Evolutionary conservation across 2,888 invertebrate species (phyloP).

Genomic region (Autographa gamma): DNA sequence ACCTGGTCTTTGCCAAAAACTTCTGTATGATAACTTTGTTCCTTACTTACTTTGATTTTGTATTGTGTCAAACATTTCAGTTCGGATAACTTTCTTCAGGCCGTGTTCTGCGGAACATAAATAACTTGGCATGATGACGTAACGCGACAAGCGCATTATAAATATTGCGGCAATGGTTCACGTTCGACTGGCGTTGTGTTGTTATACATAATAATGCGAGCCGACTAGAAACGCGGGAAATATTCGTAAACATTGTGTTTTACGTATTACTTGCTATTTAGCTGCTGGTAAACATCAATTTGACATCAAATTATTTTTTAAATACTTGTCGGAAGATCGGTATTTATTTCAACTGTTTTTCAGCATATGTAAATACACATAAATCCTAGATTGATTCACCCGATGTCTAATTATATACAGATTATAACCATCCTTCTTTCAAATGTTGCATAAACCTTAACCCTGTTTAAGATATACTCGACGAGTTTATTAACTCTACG

Average conservation of each 20-base stretch:
- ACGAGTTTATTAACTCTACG: too few species aligned
- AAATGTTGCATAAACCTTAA: too few species aligned
- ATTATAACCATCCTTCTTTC: too few species aligned
- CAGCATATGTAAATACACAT: too few species aligned
- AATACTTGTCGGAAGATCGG: not conserved
- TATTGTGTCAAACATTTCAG: not conserved
- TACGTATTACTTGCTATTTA: not conserved
- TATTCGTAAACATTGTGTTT: not conserved
- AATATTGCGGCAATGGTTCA: not conserved
- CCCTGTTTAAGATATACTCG: too few species aligned
- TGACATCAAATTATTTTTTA: not conserved
- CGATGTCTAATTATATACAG: too few species aligned
- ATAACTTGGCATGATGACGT: not conserved
- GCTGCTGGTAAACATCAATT: not conserved
- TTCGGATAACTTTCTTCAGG: not conserved
- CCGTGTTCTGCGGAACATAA: not conserved
- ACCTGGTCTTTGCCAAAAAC: not conserved
- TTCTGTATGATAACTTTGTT: not conserved
- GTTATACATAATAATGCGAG: conserved; percentile 4
- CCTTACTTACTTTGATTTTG: not conserved
- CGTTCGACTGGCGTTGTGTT: conserved; percentile 4
- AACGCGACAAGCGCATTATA: conserved; percentile 1
- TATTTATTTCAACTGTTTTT: not conserved
- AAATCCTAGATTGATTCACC: too few species aligned
- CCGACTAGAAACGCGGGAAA: not conserved